Evolutionary conservation across 2,113 vertebrate genomes (phyloP), one percentile per base, ranked within the genome.

Genomic region (Carassius gibelio): DNA sequence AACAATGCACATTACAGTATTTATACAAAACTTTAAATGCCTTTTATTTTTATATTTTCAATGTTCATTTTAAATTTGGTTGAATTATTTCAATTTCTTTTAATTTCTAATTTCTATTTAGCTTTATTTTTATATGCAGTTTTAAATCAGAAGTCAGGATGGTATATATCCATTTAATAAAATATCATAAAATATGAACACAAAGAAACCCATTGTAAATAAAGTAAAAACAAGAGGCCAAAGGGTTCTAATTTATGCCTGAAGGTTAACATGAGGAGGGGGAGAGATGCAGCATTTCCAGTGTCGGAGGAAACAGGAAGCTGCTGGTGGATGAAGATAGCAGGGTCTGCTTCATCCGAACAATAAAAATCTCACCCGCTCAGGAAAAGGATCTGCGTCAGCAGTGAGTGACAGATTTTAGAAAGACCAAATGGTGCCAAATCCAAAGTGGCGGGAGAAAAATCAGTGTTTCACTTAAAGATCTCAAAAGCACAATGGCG

Each of bases 381-480:
- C 95, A 94, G 95, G 95, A 95, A 95, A 88, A 89, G 96, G 95
- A 96, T 93, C 92, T 96, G 93, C 96, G 96, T 96, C 95, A 96
- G 91, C 86, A 91, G 91, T 91, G 91, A 93, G 90, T 80, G 71
- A 85, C 77, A 80, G 86, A 88, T 88, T 83, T 91, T 81, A 83
- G 90, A 90, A 91, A 89, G 87, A 89, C 91, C 91, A 92, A 88
- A 92, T 91, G 91, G 90, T 91, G 92, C 92, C 92, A 94, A 93
- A 91, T 93, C 93, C 90, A 87, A 82, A 88, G 90, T 81, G 86
- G 77, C 91, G 89, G 84, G 90, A 92, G 89, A 88, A 88, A 88
- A 76, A 76, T 88, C 72, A 69, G 85, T 48, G 85, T 83, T 72
- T 86, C 76, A 78, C 57, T 45, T 21, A 78, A 79, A 86, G 57